These are phyloP conservation scores for Caenorhabditis sp. DNA, from an alignment of 2,888 invertebrate genomes.

Conservation along the genomic window DNA sequence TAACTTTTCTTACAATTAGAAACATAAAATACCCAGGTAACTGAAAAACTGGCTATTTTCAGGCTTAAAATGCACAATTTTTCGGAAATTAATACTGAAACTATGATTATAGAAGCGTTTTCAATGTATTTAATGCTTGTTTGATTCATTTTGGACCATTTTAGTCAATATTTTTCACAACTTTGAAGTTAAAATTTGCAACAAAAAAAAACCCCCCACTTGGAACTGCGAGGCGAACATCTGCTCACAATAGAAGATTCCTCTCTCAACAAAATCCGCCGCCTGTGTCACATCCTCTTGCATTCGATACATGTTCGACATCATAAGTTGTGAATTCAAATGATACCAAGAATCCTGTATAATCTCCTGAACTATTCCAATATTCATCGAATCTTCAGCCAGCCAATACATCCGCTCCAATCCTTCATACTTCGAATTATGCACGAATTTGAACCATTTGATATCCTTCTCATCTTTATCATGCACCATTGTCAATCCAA, in stretches of 20 bases:
- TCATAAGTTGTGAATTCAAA: slow-evolving; percentile 59
- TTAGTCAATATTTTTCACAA: background rate
- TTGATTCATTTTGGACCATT: background rate
- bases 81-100: too few relatives aligned
- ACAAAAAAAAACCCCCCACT: background rate
- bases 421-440: slow-evolving; percentile 32
- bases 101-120: too few relatives aligned
- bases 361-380: slow-evolving; percentile 29
- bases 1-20: too few relatives aligned
- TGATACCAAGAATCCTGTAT: slow-evolving; percentile 47
- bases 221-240: slow-evolving; percentile 1
- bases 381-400: slow-evolving; percentile 26
- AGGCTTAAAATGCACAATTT: too few relatives aligned
- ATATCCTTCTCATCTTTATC: slow-evolving; percentile 17
- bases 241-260: slow-evolving; percentile 22
- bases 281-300: slow-evolving; percentile 59
- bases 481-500: slow-evolving; percentile 51
- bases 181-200: background rate
- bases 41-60: too few relatives aligned
- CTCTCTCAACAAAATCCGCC: slow-evolving; percentile 52
- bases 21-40: too few relatives aligned
- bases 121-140: too few relatives aligned
- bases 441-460: slow-evolving; percentile 41
- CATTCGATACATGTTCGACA: slow-evolving; percentile 54
- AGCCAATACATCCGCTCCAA: slow-evolving; percentile 39